phyloP scores from a whole-genome alignment of 1,140 invertebrate genomes.

The Trypoxylus dichotomus region DNA sequence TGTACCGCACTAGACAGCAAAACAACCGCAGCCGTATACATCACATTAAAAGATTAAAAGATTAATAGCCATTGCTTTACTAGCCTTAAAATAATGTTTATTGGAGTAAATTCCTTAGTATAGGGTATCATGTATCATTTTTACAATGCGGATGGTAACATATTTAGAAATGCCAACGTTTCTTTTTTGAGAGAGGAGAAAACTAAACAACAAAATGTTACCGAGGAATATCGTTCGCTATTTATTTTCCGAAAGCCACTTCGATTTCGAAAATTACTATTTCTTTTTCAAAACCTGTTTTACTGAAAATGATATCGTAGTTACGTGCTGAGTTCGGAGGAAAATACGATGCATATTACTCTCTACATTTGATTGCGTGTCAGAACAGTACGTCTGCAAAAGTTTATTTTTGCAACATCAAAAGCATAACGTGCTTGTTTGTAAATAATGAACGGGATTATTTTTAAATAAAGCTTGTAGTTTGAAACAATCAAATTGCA shows the following conservation, averaged over 20 bases:
- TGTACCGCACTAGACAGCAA: neutral
- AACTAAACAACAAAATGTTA: neutral
- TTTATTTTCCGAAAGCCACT: neutral
- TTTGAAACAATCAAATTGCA: no score
- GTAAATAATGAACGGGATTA: no score
- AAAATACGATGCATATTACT: no score
- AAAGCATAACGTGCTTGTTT: no score
- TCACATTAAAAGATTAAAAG: constrained; percentile 28
- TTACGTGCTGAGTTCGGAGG: no score
- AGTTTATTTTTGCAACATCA: no score
- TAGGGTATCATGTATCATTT: constrained; percentile 13
- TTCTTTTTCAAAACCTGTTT: no score
- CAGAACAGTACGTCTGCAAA: no score
- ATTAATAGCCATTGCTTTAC: neutral
- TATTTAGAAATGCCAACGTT: neutral
- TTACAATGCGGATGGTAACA: neutral
- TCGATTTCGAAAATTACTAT: no score
- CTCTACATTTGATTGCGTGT: no score
- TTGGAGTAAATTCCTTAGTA: neutral
- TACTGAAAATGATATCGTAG: no score
- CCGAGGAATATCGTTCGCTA: neutral
- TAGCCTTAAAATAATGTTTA: constrained; percentile 17
- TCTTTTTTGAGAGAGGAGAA: neutral
- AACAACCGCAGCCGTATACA: neutral
- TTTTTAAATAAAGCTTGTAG: no score